Evolutionary conservation across 2,797 vertebrate genomes (phyloP).

Genomic region (Anabas testudineus): DNA sequence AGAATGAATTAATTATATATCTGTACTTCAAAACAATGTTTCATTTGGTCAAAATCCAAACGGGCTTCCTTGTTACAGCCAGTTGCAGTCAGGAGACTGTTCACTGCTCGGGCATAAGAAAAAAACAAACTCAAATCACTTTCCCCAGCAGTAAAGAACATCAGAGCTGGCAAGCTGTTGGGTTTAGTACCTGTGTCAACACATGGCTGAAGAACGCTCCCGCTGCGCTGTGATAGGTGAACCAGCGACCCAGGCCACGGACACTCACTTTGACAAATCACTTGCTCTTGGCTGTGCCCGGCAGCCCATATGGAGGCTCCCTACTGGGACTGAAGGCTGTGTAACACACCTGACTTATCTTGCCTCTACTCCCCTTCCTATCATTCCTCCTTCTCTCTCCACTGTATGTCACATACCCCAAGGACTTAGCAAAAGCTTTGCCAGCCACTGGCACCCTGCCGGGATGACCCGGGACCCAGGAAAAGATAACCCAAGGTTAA

Average conservation of each 20-base stretch:
- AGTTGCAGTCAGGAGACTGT: slow-evolving; percentile 43
- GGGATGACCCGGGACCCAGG: slow-evolving; percentile 31
- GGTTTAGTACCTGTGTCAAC: slow-evolving; percentile 27
- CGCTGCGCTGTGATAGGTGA: slow-evolving; percentile 59
- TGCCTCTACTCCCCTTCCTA: slow-evolving; percentile 3
- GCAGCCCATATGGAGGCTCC: slow-evolving; percentile 40
- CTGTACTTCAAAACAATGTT: slow-evolving; percentile 6
- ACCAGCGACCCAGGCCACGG: slow-evolving; percentile 38
- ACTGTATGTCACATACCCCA: slow-evolving; percentile 24
- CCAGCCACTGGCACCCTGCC: slow-evolving; percentile 21
- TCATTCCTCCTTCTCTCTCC: slow-evolving; percentile 1
- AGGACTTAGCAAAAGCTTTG: slow-evolving; percentile 1
- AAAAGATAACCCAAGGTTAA: slow-evolving; percentile 43
- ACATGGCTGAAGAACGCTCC: slow-evolving; percentile 33
- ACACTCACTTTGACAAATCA: slow-evolving; percentile 70
- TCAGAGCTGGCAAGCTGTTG: slow-evolving; percentile 15
- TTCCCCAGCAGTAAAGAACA: slow-evolving; percentile 18
- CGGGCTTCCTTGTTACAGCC: slow-evolving; percentile 12
- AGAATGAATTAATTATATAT: slow-evolving; percentile 34
- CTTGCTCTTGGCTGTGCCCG: slow-evolving; percentile 39
- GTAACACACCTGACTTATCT: slow-evolving; percentile 44
- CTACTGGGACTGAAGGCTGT: slow-evolving; percentile 39
- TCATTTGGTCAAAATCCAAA: slow-evolving; percentile 26
- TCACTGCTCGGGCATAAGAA: slow-evolving; percentile 22
- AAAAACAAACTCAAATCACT: slow-evolving; percentile 20